phyloP scores from a whole-genome alignment of 2,113 vertebrate species.

The Lycaon pictus region DNA sequence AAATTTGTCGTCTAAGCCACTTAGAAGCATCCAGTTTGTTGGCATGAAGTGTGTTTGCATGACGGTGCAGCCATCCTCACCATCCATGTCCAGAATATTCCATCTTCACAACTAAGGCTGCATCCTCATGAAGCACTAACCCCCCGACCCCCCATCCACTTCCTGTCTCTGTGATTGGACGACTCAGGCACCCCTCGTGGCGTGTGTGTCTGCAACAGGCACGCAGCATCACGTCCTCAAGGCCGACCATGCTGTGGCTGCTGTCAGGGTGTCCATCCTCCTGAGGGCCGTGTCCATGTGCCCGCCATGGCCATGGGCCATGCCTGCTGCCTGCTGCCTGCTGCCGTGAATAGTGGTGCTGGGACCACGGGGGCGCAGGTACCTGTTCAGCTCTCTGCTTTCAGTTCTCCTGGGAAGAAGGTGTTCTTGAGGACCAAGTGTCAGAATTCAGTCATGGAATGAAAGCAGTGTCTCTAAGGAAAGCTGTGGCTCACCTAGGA shows the following conservation, averaged over 20 bases:
- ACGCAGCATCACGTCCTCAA: background rate
- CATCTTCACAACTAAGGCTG: background rate
- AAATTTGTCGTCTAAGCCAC: background rate
- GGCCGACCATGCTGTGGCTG: background rate
- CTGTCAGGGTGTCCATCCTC: background rate
- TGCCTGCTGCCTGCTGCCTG: no score
- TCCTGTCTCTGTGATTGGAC: background rate
- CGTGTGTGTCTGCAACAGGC: background rate
- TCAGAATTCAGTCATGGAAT: background rate
- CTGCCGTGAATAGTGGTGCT: background rate
- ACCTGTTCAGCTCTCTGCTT: background rate
- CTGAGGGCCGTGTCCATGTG: background rate
- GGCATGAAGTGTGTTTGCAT: background rate
- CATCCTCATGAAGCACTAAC: background rate
- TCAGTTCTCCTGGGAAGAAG: background rate
- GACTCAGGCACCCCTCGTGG: background rate
- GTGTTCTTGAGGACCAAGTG: background rate
- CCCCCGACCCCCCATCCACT: background rate
- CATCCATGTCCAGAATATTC: background rate
- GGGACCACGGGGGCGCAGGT: no score
- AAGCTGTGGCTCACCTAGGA: background rate
- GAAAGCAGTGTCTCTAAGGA: background rate
- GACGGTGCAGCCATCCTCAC: no score
- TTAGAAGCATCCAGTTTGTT: background rate
- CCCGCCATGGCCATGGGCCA: no score